Percentiles rank a stretch among this genome's conserved stretches.
phyloP scores from a whole-genome alignment of 2,888 invertebrate species.

The Cryptocheilus praepositus region DNA sequence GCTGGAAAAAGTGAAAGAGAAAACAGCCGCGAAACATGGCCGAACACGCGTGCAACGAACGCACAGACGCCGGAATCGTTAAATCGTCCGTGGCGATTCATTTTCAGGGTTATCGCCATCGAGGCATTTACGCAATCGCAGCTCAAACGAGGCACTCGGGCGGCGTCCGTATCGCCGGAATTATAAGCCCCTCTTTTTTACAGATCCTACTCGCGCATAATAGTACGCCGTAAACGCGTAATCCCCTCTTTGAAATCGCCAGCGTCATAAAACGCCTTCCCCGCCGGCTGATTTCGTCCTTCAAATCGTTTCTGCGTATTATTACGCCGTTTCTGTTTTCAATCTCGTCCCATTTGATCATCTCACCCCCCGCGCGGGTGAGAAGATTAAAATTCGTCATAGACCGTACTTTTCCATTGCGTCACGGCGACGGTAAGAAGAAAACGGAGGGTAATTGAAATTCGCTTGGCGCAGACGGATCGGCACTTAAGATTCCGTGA shows the following conservation, averaged over 20 bases:
- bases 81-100: slow-evolving; percentile 59
- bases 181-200: slow-evolving; percentile 10
- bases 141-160: slow-evolving; percentile 6
- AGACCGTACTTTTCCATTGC: too few relatives aligned
- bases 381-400: background rate
- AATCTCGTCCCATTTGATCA: background rate
- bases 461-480: too few relatives aligned
- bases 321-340: background rate
- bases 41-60: slow-evolving; percentile 15
- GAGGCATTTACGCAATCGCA: slow-evolving; percentile 29
- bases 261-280: slow-evolving; percentile 4
- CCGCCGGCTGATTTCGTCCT: too few relatives aligned
- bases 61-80: slow-evolving; percentile 50
- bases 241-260: background rate
- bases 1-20: too few relatives aligned
- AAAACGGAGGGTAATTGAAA: too few relatives aligned
- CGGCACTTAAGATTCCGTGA: too few relatives aligned
- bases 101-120: slow-evolving; percentile 42
- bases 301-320: background rate
- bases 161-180: background rate
- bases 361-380: background rate
- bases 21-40: slow-evolving; percentile 3
- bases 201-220: slow-evolving; percentile 26
- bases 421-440: too few relatives aligned
- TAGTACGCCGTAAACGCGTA: background rate